Conservation (phyloP, 2,113 vertebrate genomes). For the Lanius ludovicianus region DNA sequence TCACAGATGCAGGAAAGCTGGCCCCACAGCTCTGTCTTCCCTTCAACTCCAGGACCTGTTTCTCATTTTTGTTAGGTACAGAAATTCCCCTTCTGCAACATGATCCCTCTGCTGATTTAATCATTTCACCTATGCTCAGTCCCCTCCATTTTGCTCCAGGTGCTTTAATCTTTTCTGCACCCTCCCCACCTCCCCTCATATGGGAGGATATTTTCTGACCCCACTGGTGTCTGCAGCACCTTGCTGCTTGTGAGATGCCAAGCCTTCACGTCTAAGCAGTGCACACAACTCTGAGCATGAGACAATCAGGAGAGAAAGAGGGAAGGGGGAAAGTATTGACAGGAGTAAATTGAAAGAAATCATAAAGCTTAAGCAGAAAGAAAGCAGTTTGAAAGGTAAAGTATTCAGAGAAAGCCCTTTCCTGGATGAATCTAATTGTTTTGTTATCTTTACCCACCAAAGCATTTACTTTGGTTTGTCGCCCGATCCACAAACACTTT, state of each 20-base stretch:
- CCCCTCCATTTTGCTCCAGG: neutral
- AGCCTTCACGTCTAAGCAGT: constrained; percentile 1
- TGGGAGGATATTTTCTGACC: neutral
- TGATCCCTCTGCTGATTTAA: neutral
- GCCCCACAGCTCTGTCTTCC: neutral
- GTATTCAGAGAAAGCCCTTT: constrained; percentile 81
- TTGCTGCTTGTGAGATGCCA: neutral
- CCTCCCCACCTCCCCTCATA: neutral
- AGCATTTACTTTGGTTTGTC: constrained; percentile 99
- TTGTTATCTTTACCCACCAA: constrained; percentile 99
- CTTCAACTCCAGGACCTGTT: neutral
- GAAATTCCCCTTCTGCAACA: neutral
- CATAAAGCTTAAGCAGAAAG: constrained; percentile 70
- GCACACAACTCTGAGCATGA: constrained; percentile 52
- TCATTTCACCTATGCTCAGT: neutral
- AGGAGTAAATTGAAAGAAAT: constrained; percentile 62
- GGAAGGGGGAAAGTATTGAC: constrained; percentile 56
- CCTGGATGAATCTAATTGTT: constrained; percentile 92
- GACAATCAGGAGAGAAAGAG: constrained; percentile 38
- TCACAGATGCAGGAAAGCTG: neutral
- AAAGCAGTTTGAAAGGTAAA: constrained; percentile 81
- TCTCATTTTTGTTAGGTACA: neutral
- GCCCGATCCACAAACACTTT: constrained; percentile 99
- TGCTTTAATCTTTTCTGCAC: neutral
- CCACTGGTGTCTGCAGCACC: neutral